These are phyloP conservation scores for Cyanistes caeruleus DNA, from an alignment of 2,113 vertebrate genomes.

Conservation along the genomic window DNA sequence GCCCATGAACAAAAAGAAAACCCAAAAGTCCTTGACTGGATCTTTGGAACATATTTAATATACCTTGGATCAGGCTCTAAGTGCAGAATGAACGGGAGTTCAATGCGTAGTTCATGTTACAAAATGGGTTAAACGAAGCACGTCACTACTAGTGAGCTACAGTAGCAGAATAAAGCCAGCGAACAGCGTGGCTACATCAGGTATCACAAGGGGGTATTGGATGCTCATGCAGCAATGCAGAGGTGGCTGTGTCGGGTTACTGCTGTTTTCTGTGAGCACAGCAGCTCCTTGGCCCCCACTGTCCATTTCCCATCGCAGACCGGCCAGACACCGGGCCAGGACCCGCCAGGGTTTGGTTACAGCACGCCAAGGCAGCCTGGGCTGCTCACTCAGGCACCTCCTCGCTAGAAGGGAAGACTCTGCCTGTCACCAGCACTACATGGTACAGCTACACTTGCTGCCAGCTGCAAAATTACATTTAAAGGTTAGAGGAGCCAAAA, in stretches of 20 bases:
- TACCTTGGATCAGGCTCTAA: slow-evolving; percentile 36
- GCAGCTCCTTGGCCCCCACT: neutral
- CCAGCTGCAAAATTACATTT: slow-evolving; percentile 33
- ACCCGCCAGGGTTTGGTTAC: neutral
- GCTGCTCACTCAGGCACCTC: slow-evolving; percentile 29
- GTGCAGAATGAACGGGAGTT: neutral
- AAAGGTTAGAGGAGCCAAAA: neutral
- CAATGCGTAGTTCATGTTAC: neutral
- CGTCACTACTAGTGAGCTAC: slow-evolving; percentile 3
- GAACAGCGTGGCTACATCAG: fast-evolving
- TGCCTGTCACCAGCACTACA: neutral
- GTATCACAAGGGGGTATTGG: neutral
- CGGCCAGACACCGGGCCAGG: neutral
- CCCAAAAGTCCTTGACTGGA: neutral
- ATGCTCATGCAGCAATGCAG: neutral
- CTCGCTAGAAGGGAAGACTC: slow-evolving; percentile 43
- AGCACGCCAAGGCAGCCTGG: neutral
- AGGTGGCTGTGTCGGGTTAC: slow-evolving; percentile 12
- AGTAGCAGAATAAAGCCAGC: neutral
- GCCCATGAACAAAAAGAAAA: neutral
- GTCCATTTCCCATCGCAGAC: neutral
- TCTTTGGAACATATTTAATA: neutral
- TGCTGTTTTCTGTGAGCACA: neutral
- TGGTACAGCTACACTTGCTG: neutral
- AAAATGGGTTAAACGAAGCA: neutral